phyloP scores from a whole-genome alignment of 2,888 invertebrate genomes.

The Nomada fucata region DNA sequence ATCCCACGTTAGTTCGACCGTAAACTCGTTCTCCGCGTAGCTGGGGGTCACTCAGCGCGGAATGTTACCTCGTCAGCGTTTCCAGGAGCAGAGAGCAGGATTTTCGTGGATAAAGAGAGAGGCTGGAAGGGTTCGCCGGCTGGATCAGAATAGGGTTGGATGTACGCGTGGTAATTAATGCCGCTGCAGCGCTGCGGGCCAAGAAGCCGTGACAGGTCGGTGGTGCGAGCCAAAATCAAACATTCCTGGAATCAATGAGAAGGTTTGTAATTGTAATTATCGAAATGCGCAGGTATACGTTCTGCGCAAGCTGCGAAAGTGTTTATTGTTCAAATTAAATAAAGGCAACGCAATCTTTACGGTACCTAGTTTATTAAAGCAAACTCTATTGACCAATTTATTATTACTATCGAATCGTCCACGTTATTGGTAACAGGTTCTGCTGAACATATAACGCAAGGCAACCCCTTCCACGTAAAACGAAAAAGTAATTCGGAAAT shows the following conservation, averaged over 20 bases:
- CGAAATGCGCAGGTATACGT: constrained; percentile 62
- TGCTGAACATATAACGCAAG: too few species aligned
- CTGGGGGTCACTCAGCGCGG: neutral
- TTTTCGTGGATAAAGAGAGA: constrained; percentile 29
- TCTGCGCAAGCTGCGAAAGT: constrained; percentile 49
- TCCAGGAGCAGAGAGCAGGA: constrained; percentile 14
- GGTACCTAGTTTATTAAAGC: too few species aligned
- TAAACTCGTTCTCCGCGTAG: neutral
- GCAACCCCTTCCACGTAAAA: too few species aligned
- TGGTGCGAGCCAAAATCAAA: constrained; percentile 68
- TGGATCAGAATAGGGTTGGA: constrained; percentile 4
- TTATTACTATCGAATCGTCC: too few species aligned
- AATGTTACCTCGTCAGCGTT: constrained; percentile 50
- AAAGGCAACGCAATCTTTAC: too few species aligned
- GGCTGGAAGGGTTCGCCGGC: constrained; percentile 13
- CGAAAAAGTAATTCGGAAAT: too few species aligned
- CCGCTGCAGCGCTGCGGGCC: constrained; percentile 67
- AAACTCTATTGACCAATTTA: too few species aligned
- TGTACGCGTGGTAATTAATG: constrained; percentile 69
- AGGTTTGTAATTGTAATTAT: constrained; percentile 45
- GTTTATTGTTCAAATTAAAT: too few species aligned
- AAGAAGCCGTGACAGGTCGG: constrained; percentile 62
- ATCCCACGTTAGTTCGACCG: neutral
- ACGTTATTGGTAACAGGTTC: too few species aligned
- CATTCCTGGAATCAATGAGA: constrained; percentile 62